These are phyloP conservation scores for Spea bombifrons DNA, from an alignment of 2,113 vertebrate species.

Conservation along the genomic window DNA sequence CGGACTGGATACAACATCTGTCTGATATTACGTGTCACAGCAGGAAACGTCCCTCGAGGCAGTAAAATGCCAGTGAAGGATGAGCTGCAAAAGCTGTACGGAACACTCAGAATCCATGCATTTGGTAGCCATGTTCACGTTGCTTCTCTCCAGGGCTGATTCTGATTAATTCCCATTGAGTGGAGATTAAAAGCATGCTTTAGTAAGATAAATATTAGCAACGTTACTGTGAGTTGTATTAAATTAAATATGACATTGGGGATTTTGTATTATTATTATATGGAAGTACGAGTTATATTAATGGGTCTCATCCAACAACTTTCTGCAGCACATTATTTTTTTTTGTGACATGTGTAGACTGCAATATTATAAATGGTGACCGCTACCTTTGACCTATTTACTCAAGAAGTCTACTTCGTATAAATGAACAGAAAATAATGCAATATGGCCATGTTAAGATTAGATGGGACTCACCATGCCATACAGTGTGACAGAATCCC, in stretches of 20 bases:
- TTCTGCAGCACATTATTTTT: too few relatives aligned
- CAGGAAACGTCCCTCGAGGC: constrained; percentile 57
- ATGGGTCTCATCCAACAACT: too few relatives aligned
- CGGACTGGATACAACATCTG: background rate
- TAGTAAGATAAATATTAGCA: background rate
- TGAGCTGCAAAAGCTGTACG: background rate
- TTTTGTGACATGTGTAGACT: too few relatives aligned
- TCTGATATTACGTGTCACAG: constrained; percentile 67
- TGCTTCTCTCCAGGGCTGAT: background rate
- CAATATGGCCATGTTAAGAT: too few relatives aligned
- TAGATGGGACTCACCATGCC: too few relatives aligned
- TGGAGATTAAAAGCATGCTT: background rate
- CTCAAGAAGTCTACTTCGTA: too few relatives aligned
- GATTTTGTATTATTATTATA: too few relatives aligned
- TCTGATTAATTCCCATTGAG: background rate
- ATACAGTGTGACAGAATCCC: too few relatives aligned
- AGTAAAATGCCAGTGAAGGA: background rate
- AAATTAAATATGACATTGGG: background rate
- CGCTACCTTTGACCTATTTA: too few relatives aligned
- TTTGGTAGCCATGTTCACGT: background rate
- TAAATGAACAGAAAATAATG: too few relatives aligned
- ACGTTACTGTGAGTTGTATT: background rate
- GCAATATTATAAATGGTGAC: too few relatives aligned
- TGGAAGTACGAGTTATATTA: too few relatives aligned
- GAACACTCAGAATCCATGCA: background rate